Conservation (phyloP, 2,113 vertebrate species). For the Xenopus tropicalis region UCB_Xtro_10.0 CM004448.2:61267501-61268000, state of each 20-base stretch:
- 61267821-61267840: conserved; percentile 42
- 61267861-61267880: conserved; percentile 43
- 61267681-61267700: conserved; percentile 18
- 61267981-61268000: no score
- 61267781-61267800: conserved; percentile 29
- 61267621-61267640: conserved; percentile 6
- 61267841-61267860: conserved; percentile 34
- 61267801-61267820: conserved; percentile 25
- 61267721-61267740: conserved; percentile 5
- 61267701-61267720: conserved; percentile 33
- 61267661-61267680: conserved; percentile 11
- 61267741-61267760: conserved; percentile 17
- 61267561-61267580: conserved; percentile 16
- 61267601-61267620: conserved; percentile 10
- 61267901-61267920: conserved; percentile 30
- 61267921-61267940: conserved; percentile 22
- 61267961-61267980: not conserved
- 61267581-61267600: conserved; percentile 19
- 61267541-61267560: conserved; percentile 30
- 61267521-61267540: conserved; percentile 35
- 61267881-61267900: conserved; percentile 35
- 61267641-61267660: not conserved
- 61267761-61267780: conserved; percentile 35
- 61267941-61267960: not conserved
- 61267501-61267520: conserved; percentile 35